Evolutionary conservation across 1,140 invertebrate genomes (phyloP).

Genomic region (Saccostrea glomerata): DNA sequence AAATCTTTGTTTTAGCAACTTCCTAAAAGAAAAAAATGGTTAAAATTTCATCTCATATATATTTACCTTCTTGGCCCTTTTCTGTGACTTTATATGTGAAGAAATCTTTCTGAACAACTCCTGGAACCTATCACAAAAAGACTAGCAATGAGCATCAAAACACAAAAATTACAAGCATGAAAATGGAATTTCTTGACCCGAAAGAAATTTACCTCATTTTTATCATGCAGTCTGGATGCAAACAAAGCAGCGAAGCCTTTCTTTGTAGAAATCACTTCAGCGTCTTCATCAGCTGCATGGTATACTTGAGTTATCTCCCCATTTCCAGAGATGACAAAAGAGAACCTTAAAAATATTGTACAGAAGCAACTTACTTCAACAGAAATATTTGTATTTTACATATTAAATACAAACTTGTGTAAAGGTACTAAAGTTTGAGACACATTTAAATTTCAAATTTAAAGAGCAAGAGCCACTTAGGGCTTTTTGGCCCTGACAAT

Average conservation of each 20-base stretch:
- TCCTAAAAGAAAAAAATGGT: neutral
- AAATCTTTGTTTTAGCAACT: neutral
- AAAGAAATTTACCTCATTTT: slow-evolving; percentile 52
- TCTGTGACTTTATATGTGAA: slow-evolving; percentile 13
- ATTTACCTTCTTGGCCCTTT: slow-evolving; percentile 15
- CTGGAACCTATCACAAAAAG: neutral
- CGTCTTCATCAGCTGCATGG: slow-evolving; percentile 51
- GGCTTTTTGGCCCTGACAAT: too few relatives aligned
- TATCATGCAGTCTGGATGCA: slow-evolving; percentile 55
- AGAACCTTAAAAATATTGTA: slow-evolving; percentile 56
- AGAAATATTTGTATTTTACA: neutral
- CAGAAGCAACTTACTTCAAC: neutral
- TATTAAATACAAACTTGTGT: too few relatives aligned
- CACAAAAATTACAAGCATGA: neutral
- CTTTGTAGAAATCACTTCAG: slow-evolving; percentile 57
- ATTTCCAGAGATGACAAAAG: slow-evolving; percentile 57
- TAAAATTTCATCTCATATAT: neutral
- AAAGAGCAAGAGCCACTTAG: too few relatives aligned
- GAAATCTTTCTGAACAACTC: neutral
- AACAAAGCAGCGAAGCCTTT: slow-evolving; percentile 62
- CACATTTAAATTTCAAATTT: too few relatives aligned
- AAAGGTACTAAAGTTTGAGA: too few relatives aligned
- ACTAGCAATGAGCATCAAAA: neutral
- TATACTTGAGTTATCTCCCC: slow-evolving; percentile 59
- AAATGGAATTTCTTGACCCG: neutral